Base-by-base conservation (phyloP, 2,113 vertebrate genomes). In the Gobiocypris rarus region DNA sequence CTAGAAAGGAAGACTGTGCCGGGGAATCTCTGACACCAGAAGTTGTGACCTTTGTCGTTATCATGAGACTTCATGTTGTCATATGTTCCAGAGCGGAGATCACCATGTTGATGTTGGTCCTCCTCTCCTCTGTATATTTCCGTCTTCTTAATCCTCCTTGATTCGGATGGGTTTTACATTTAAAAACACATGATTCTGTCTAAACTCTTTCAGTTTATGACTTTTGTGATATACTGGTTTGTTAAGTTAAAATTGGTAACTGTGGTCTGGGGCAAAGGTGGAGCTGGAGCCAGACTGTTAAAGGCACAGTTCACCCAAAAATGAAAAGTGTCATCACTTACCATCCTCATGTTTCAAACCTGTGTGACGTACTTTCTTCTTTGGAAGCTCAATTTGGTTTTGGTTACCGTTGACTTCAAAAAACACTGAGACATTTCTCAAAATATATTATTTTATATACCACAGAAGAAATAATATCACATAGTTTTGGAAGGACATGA, bases 31-130 rank as follows among this genome's bases (percentile, higher is more conserved):
- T 90, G 88, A 91, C 61, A 56, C 90, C 84, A 87, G 45, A 85
- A 87, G 86, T 91, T 87, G 87, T 70, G 74, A 87, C 83, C 83
- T 83, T 43, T 78, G 67, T 83, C 65, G 89, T 78, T 90, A 90
- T 92, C 91, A 87, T 81, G n/a, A 56, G 79, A 89, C 89, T 89
- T 87, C 74, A 87, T 85, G 75, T 85, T 69, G 71, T 82, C 67
- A 81, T 10, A 17, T 52, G 24, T 80, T 80, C 67, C 76, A 45
- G 24, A 70, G 38, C 61, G 24, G 48, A 41, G 31, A 13, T 7
- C 48, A 9, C 61, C 45, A 11, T 84, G 75, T 61, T 56, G 22
- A 56, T 69, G 74, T 13, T 70, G 22, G 58, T 45, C n/a, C 4
- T 45, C n/a, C 4, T 45, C n/a, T 82, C 2, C 14, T 26, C n/a